Conservation (phyloP, 2,888 invertebrate genomes). For the Theretra japonica region DNA sequence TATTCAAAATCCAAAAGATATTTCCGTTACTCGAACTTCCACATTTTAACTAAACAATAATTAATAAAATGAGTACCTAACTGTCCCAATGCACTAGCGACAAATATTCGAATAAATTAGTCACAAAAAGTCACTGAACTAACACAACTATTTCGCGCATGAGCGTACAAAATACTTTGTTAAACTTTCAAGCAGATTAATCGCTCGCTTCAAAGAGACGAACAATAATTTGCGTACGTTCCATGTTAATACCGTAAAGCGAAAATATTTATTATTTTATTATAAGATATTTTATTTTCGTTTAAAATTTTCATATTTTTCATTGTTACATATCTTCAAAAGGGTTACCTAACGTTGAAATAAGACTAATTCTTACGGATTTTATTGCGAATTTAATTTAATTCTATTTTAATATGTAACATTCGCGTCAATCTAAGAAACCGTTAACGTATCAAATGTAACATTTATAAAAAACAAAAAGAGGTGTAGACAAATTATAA, state of each 20-base stretch:
- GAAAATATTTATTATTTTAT: not conserved
- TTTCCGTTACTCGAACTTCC: too few relatives aligned
- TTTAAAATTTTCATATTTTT: not conserved
- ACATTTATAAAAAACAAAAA: not conserved
- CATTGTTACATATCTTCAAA: too few relatives aligned
- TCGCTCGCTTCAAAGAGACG: slow-evolving; percentile 56
- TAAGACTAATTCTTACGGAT: too few relatives aligned
- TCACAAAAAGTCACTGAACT: slow-evolving; percentile 5
- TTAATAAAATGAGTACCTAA: not conserved
- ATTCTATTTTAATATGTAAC: too few relatives aligned
- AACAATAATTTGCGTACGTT: slow-evolving; percentile 35
- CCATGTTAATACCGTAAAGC: not conserved
- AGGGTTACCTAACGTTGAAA: too few relatives aligned
- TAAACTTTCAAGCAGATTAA: slow-evolving; percentile 69
- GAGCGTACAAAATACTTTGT: slow-evolving; percentile 62
- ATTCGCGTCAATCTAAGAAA: too few relatives aligned
- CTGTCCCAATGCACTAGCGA: not conserved
- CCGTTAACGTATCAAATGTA: too few relatives aligned
- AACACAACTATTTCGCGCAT: slow-evolving; percentile 45
- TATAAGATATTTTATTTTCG: not conserved
- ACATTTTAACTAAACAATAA: too few relatives aligned
- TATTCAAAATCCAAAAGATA: too few relatives aligned
- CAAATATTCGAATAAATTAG: slow-evolving; percentile 1
- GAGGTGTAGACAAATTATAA: too few relatives aligned
- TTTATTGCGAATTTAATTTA: too few relatives aligned